Conservation (phyloP, 2,113 vertebrate genomes). For the Thinocorus orbignyianus region DNA sequence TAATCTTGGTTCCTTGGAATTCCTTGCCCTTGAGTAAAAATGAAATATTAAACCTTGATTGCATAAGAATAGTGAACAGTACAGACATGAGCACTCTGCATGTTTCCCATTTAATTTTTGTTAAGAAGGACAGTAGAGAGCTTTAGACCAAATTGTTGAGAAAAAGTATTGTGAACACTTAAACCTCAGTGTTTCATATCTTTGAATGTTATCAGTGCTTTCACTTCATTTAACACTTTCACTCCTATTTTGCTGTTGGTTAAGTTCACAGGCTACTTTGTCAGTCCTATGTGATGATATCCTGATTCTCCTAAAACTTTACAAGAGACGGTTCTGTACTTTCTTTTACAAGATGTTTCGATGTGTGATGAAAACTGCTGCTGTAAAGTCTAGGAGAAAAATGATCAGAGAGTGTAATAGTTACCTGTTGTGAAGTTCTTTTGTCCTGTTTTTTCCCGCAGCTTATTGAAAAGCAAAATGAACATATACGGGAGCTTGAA, state of each 20-base stretch:
- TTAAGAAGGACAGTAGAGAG: background rate
- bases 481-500: slow-evolving; percentile 85
- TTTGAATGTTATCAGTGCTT: background rate
- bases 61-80: background rate
- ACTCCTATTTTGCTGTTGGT: background rate
- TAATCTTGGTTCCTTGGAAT: background rate
- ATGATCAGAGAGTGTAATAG: background rate
- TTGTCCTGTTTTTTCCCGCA: slow-evolving; percentile 24
- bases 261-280: background rate
- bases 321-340: background rate
- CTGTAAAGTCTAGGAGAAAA: background rate
- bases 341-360: background rate
- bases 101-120: background rate
- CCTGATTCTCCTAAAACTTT: background rate
- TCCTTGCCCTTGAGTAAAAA: background rate
- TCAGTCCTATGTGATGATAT: background rate
- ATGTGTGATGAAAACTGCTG: background rate
- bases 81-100: background rate
- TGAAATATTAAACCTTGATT: background rate
- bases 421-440: background rate
- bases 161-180: background rate
- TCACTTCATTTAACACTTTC: background rate
- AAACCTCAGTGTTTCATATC: background rate
- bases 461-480: slow-evolving; percentile 84
- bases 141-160: background rate